phyloP scores from a whole-genome alignment of 2,113 vertebrate genomes.

The Pachyramphus minor region DNA sequence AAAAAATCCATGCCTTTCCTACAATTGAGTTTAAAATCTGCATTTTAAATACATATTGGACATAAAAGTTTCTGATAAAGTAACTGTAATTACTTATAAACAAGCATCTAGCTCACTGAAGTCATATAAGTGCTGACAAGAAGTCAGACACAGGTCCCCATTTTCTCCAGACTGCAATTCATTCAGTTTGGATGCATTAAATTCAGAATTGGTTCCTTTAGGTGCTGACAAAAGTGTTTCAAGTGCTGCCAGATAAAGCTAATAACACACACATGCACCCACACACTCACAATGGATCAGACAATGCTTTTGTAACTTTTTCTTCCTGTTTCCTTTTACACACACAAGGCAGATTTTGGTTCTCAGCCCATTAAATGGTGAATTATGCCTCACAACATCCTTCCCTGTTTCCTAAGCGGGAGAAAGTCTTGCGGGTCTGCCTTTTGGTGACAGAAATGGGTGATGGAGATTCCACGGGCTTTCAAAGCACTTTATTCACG shows the following conservation, averaged over 20 bases:
- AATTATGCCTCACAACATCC: neutral
- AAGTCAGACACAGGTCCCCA: neutral
- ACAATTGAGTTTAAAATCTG: neutral
- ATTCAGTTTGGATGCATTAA: neutral
- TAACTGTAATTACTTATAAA: neutral
- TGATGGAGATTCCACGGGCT: neutral
- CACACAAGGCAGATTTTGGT: neutral
- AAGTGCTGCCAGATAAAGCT: neutral
- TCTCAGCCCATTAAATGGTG: neutral
- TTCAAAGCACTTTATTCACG: neutral
- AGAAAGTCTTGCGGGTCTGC: neutral
- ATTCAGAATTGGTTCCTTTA: neutral
- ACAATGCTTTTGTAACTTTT: neutral
- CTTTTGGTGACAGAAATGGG: neutral
- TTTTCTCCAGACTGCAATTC: neutral
- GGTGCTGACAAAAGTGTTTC: neutral
- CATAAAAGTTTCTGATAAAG: neutral
- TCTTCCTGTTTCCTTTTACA: neutral
- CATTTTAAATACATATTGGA: neutral
- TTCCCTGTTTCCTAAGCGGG: neutral
- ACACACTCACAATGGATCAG: neutral
- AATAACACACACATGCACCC: fast-evolving
- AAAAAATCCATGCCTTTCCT: neutral
- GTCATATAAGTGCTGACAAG: neutral
- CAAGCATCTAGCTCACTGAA: neutral